Evolutionary conservation across 2,113 vertebrate genomes (phyloP).

Genomic region (Bujurquina vittata): DNA sequence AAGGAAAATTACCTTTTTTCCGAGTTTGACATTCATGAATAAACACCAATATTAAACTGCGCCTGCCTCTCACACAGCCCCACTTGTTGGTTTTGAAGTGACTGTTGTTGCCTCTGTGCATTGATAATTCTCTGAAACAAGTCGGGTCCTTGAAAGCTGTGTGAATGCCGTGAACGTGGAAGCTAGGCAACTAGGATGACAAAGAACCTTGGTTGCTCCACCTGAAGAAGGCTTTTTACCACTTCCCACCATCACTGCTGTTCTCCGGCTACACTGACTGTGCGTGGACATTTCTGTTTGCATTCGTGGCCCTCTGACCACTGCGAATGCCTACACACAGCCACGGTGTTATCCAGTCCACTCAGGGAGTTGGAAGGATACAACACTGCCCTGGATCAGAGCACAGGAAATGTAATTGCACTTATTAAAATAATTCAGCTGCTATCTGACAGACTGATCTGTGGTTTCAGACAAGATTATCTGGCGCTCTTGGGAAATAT

Average conservation of each 20-base stretch:
- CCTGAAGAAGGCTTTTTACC: slow-evolving; percentile 28
- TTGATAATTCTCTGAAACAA: slow-evolving; percentile 22
- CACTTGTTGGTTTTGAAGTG: not conserved
- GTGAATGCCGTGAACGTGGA: slow-evolving; percentile 54
- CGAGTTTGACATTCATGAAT: slow-evolving; percentile 14
- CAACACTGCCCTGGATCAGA: slow-evolving; percentile 16
- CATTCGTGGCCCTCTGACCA: slow-evolving; percentile 6
- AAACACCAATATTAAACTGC: slow-evolving; percentile 3
- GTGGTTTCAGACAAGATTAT: slow-evolving; percentile 3
- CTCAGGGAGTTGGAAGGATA: slow-evolving; percentile 11
- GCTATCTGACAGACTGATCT: slow-evolving; percentile 18
- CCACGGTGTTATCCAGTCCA: not conserved
- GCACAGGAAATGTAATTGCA: slow-evolving; percentile 36
- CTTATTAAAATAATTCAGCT: slow-evolving; percentile 43
- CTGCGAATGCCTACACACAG: slow-evolving; percentile 27
- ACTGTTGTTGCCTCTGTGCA: not conserved
- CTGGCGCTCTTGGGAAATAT: not conserved
- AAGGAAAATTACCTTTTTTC: not conserved
- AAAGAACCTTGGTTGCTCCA: slow-evolving; percentile 33
- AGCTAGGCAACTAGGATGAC: slow-evolving; percentile 73
- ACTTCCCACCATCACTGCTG: slow-evolving; percentile 18
- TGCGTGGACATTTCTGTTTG: slow-evolving; percentile 38
- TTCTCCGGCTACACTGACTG: slow-evolving; percentile 28
- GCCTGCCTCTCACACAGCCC: not conserved
- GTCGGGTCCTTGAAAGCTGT: slow-evolving; percentile 37